Conservation (phyloP, 2,113 vertebrate species). For the Spheniscus mendiculus region DNA sequence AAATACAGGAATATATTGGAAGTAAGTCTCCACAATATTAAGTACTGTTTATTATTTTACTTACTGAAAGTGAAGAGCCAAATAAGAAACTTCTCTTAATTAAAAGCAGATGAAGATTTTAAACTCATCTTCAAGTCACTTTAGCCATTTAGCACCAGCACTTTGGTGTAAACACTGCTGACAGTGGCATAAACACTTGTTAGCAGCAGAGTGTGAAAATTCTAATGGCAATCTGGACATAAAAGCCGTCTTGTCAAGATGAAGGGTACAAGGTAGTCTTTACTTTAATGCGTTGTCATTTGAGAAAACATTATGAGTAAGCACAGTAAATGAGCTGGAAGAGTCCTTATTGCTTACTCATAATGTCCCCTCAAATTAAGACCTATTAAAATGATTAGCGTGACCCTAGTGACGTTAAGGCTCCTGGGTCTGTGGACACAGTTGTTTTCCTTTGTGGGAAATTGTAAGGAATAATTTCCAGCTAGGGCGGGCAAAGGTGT, state of each 20-base stretch:
- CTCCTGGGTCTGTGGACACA: background rate
- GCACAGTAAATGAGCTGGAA: background rate
- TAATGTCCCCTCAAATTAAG: background rate
- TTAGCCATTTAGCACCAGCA: background rate
- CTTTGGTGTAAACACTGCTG: background rate
- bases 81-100: background rate
- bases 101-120: background rate
- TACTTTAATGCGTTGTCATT: background rate
- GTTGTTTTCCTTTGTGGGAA: background rate
- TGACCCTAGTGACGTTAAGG: background rate
- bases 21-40: background rate
- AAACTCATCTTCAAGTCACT: background rate
- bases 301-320: background rate
- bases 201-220: conserved; percentile 8
- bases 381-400: background rate
- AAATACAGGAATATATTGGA: background rate
- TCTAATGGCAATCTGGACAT: background rate
- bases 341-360: background rate
- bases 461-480: background rate
- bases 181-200: background rate
- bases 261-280: background rate
- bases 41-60: background rate
- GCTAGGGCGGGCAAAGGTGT: background rate
- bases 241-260: background rate
- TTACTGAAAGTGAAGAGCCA: background rate